phyloP scores from a whole-genome alignment of 1,140 invertebrate species.

The Paracyclopina nana region DNA sequence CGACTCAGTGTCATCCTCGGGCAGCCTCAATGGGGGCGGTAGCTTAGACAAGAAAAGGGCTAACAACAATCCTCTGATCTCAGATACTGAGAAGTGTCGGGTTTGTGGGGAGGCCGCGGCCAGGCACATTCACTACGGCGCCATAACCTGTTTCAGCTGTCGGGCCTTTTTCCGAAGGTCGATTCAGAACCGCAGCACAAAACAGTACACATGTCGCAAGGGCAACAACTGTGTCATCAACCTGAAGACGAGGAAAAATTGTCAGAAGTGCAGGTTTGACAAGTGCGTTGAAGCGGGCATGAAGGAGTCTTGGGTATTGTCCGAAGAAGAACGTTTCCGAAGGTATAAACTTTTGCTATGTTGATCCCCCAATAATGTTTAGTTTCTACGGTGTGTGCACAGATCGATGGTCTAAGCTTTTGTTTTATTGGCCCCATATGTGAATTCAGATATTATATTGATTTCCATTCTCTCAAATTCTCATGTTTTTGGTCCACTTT shows the following conservation, averaged over 20 bases:
- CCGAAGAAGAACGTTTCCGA: slow-evolving; percentile 8
- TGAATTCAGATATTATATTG: not conserved
- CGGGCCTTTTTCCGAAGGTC: slow-evolving; percentile 14
- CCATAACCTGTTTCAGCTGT: slow-evolving; percentile 10
- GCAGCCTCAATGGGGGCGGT: no score
- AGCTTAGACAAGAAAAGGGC: not conserved
- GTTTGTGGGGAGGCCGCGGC: slow-evolving; percentile 15
- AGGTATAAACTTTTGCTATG: not conserved
- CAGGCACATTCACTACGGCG: slow-evolving; percentile 19
- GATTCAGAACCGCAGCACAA: slow-evolving; percentile 8
- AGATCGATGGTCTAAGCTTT: not conserved
- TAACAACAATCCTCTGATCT: not conserved
- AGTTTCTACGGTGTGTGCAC: not conserved
- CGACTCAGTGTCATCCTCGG: no score
- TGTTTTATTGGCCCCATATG: not conserved
- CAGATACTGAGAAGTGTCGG: slow-evolving; percentile 11
- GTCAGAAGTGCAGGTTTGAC: slow-evolving; percentile 5
- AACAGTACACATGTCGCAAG: not conserved
- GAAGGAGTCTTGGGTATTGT: slow-evolving; percentile 1
- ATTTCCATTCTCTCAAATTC: not conserved
- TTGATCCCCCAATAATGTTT: not conserved
- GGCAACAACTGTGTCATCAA: slow-evolving; percentile 5
- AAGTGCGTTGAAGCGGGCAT: slow-evolving; percentile 13
- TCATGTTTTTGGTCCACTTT: not conserved
- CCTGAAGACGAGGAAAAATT: slow-evolving; percentile 1